Evolutionary conservation across 2,888 invertebrate genomes (phyloP).

Genomic region (Pyrrhosoma nymphula): DNA sequence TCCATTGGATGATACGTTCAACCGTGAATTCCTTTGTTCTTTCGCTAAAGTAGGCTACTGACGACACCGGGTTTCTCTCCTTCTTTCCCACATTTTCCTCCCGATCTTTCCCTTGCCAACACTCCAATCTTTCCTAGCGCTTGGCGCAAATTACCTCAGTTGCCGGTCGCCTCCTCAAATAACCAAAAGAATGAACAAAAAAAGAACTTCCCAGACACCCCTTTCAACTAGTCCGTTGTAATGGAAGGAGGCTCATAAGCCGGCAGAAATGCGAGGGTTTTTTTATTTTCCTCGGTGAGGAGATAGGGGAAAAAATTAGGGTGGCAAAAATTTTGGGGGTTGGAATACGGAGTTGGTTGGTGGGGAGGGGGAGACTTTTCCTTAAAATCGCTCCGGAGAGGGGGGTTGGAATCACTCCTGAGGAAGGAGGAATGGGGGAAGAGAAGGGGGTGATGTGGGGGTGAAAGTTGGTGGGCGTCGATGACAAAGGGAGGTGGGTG

Average conservation of each 20-base stretch:
- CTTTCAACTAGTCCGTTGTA: neutral
- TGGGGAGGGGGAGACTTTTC: neutral
- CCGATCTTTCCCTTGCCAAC: too few relatives aligned
- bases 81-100: too few relatives aligned
- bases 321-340: slow-evolving; percentile 7
- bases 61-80: too few relatives aligned
- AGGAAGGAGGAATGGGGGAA: neutral
- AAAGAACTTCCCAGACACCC: neutral
- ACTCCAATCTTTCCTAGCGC: too few relatives aligned
- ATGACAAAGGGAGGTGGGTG: neutral
- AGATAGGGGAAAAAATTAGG: neutral
- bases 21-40: too few relatives aligned
- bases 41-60: too few relatives aligned
- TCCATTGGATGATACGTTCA: too few relatives aligned
- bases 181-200: too few relatives aligned
- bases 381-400: neutral
- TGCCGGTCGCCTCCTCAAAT: too few relatives aligned
- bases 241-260: neutral
- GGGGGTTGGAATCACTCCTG: neutral
- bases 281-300: neutral
- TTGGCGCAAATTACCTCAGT: too few relatives aligned
- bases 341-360: neutral
- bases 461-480: neutral
- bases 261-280: neutral
- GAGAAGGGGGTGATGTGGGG: neutral